phyloP scores from a whole-genome alignment of 2,797 vertebrate genomes.

The Arrhamphus sclerolepis region DNA sequence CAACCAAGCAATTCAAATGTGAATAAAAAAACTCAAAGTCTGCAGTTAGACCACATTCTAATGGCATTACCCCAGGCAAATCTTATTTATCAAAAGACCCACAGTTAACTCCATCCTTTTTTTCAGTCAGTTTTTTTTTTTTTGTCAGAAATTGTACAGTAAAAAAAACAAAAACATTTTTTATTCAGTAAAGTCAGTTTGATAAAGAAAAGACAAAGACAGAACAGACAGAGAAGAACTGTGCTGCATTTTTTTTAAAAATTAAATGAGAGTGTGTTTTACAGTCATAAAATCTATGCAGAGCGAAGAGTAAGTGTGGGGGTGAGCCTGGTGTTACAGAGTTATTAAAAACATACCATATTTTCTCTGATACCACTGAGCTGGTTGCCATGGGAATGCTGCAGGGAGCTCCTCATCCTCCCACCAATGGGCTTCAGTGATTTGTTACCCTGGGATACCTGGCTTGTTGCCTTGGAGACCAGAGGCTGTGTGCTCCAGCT shows the following conservation, averaged over 20 bases:
- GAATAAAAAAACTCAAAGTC: too few species aligned
- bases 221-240: not conserved
- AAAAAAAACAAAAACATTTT: too few species aligned
- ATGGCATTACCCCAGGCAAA: too few species aligned
- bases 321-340: conserved; percentile 49
- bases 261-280: not conserved
- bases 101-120: too few species aligned
- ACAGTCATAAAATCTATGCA: not conserved
- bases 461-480: conserved; percentile 77
- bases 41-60: too few species aligned
- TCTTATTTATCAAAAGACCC: not conserved
- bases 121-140: not conserved
- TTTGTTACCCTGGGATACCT: conserved; percentile 71
- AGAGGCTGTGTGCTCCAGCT: conserved; percentile 53
- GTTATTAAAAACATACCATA: conserved; percentile 49
- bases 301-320: conserved; percentile 10
- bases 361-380: conserved; percentile 66
- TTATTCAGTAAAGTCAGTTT: conserved; percentile 1
- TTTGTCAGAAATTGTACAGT: too few species aligned
- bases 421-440: conserved; percentile 62
- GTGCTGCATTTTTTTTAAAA: not conserved
- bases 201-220: conserved; percentile 5
- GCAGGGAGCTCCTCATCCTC: conserved; percentile 69
- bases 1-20: too few species aligned
- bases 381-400: conserved; percentile 76